Evolutionary conservation across 1,140 invertebrate species (phyloP).

Genomic region (Pachyrhynchus sulphureomaculatus): DNA sequence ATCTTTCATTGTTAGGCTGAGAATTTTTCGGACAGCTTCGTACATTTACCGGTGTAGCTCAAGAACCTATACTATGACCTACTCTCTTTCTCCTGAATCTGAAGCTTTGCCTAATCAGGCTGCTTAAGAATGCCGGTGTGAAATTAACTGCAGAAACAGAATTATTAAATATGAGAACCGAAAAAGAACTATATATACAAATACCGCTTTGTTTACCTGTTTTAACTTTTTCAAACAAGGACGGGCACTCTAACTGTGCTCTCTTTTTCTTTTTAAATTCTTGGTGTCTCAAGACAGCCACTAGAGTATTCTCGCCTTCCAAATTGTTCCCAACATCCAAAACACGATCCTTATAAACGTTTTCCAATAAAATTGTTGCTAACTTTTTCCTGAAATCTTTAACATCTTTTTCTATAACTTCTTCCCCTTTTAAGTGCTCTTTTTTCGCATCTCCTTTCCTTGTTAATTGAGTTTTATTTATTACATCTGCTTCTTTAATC

Average conservation of each 20-base stretch:
- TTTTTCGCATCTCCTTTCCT: not conserved
- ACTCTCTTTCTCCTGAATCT: no score
- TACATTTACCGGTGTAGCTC: no score
- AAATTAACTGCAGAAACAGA: no score
- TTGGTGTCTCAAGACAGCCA: not conserved
- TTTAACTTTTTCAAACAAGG: slow-evolving; percentile 14
- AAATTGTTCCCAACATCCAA: not conserved
- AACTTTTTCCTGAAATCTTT: not conserved
- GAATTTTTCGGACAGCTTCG: no score
- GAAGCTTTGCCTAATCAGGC: no score
- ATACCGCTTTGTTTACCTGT: no score
- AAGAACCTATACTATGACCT: no score
- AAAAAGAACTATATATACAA: no score
- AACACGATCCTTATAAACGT: not conserved
- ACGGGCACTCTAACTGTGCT: not conserved
- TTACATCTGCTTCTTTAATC: not conserved
- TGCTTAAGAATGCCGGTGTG: no score
- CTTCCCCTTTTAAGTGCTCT: not conserved
- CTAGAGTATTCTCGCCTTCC: not conserved
- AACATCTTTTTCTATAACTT: not conserved
- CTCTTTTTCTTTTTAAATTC: not conserved
- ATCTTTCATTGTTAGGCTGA: no score
- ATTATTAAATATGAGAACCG: no score
- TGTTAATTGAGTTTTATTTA: no score
- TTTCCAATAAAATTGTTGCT: not conserved